Conservation (phyloP, 1,140 invertebrate species). For the Drosophila kanapiae region DNA sequence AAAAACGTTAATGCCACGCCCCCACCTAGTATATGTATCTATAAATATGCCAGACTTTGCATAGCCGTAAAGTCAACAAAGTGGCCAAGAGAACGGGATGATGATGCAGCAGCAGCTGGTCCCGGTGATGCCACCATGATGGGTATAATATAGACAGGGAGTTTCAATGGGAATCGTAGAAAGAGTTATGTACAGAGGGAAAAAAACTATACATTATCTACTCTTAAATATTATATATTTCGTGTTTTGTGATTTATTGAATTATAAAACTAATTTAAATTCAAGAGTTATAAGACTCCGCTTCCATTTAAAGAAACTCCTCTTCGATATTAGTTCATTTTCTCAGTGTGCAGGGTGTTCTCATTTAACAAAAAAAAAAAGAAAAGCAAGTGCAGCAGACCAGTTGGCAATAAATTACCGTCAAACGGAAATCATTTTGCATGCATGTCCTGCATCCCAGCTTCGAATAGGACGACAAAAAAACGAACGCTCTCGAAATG, state of each 20-base stretch:
- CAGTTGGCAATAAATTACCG: constrained; percentile 71
- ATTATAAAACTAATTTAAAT: too few species aligned
- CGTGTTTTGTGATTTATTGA: background rate
- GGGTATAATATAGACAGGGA: background rate
- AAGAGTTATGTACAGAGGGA: constrained; percentile 5
- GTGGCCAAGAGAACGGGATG: constrained; percentile 16
- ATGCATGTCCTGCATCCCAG: constrained; percentile 44
- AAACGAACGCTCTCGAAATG: constrained; percentile 16
- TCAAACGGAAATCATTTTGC: constrained; percentile 76
- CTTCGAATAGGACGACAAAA: constrained; percentile 6
- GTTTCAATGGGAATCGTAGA: background rate
- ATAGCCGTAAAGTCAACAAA: constrained; percentile 77
- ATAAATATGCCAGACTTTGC: constrained; percentile 68
- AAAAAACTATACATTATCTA: background rate
- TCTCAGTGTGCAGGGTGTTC: background rate
- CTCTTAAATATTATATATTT: background rate
- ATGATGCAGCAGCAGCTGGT: constrained; percentile 46
- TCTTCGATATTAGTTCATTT: background rate
- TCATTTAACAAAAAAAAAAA: background rate
- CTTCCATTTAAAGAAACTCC: too few species aligned
- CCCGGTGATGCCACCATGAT: constrained; percentile 2
- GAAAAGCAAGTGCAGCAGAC: constrained; percentile 15
- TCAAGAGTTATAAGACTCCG: too few species aligned
- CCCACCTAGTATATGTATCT: constrained; percentile 25
- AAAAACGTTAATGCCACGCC: constrained; percentile 40